Evolutionary conservation across 2,888 invertebrate species (phyloP).

Genomic region (Acanthosepion esculentum): DNA sequence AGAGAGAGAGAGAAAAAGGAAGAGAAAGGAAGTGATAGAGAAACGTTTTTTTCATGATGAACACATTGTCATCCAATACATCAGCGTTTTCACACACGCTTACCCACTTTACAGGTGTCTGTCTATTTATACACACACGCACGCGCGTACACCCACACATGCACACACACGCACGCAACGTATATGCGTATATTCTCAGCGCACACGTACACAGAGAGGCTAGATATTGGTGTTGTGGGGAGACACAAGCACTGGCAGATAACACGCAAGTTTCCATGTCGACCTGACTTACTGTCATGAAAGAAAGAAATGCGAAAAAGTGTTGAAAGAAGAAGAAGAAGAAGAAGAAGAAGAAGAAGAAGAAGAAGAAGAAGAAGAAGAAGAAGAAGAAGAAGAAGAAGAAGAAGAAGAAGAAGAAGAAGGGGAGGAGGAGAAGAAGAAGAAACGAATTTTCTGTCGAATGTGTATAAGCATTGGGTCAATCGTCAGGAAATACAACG

Average conservation of each 20-base stretch:
- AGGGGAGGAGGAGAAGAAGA: no score
- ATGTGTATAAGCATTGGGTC: no score
- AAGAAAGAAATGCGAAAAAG: background rate
- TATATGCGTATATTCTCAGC: background rate
- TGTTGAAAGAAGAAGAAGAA: no score
- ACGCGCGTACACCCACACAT: background rate
- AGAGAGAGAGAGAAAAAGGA: background rate
- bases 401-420: no score
- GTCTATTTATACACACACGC: background rate
- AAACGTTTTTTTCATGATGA: background rate
- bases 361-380: no score
- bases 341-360: no score
- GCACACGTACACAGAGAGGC: background rate
- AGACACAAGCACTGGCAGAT: background rate
- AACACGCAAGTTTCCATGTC: constrained; percentile 6
- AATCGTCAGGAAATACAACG: no score
- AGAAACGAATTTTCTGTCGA: no score
- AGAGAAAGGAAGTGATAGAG: background rate
- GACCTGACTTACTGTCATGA: background rate
- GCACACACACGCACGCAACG: background rate
- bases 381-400: no score
- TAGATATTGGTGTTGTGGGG: background rate
- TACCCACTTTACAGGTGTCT: background rate
- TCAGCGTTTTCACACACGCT: background rate
- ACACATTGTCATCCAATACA: background rate